Evolutionary conservation across 2,797 vertebrate genomes (phyloP).

Genomic region (Periophthalmus magnuspinnatus): DNA sequence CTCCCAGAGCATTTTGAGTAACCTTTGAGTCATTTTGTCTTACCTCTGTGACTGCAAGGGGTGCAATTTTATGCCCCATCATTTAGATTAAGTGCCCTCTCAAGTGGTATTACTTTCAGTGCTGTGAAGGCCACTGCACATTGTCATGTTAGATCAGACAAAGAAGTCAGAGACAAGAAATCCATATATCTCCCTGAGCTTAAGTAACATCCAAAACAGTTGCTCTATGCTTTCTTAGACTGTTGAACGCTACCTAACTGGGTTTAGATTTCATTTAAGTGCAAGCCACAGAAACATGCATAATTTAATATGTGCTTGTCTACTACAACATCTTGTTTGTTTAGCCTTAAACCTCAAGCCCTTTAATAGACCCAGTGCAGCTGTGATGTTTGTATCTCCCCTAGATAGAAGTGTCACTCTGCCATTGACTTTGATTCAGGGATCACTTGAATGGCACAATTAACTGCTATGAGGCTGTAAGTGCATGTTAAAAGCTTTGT

Average conservation of each 20-base stretch:
- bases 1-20: not conserved
- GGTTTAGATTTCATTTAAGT: not conserved
- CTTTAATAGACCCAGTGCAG: constrained; percentile 9
- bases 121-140: not conserved
- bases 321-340: constrained; percentile 8
- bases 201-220: not conserved
- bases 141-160: constrained; percentile 8
- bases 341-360: constrained; percentile 19
- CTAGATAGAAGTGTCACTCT: constrained; percentile 2
- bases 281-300: constrained; percentile 9
- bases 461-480: constrained; percentile 3
- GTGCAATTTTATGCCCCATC: constrained; percentile 13
- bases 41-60: not conserved
- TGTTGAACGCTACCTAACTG: not conserved
- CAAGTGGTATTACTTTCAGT: constrained; percentile 16
- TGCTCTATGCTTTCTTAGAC: not conserved
- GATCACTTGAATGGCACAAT: constrained; percentile 5
- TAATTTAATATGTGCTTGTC: constrained; percentile 16
- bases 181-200: not conserved
- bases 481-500: not conserved
- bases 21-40: not conserved
- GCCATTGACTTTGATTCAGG: not conserved
- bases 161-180: constrained; percentile 6
- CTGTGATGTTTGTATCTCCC: not conserved
- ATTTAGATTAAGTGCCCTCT: constrained; percentile 14